Base-by-base conservation (phyloP, 2,888 invertebrate genomes). In the Campoletis raptor region DNA sequence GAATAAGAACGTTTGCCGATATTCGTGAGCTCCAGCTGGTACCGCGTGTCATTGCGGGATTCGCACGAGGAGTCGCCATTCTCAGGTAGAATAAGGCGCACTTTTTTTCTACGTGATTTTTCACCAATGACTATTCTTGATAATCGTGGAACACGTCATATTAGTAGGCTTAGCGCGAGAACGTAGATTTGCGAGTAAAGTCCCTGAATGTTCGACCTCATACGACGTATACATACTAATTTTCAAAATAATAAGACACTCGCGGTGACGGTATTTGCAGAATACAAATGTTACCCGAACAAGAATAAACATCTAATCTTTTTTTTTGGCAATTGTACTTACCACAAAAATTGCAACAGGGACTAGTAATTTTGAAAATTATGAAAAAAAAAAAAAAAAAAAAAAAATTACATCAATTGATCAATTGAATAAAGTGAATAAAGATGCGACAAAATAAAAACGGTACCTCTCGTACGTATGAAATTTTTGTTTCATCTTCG, bases 21-120 rank as follows among this genome's bases (percentile, higher is more conserved):
- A 70, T 76, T 80, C 66, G 85, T 81, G 77, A 85, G 78, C 81
- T 85, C 78, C 66, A 81, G 78, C 78, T 77, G 77, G 77, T 81
- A 85, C 54, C 69, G 72, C 57, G 73, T 61, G 78, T 78, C 78
- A 64, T 79, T 85, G 74, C 74, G 66, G 45, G 54, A 54, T 45
- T 69, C 37, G 67, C 37, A 52, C 74, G 70, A 57, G 79, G 37
- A 57, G 57, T 70, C 30, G 70, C n/a, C 42, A 57, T 36, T 57
- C 2, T 61, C 40, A 18, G 40, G 40, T 61, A n/a, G n/a, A n/a
- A 40, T 24, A 37, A 37, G 15, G 12, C 42, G n/a, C 45, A 21
- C 18, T n/a, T 45, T 54, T 67, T 40, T 66, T 83, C 36, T 73
- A 73, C 67, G 73, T 54, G 72, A 73, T 66, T 48, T 48, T 36